phyloP scores from a whole-genome alignment of 2,113 vertebrate species.

The Struthidea cinerea region DNA sequence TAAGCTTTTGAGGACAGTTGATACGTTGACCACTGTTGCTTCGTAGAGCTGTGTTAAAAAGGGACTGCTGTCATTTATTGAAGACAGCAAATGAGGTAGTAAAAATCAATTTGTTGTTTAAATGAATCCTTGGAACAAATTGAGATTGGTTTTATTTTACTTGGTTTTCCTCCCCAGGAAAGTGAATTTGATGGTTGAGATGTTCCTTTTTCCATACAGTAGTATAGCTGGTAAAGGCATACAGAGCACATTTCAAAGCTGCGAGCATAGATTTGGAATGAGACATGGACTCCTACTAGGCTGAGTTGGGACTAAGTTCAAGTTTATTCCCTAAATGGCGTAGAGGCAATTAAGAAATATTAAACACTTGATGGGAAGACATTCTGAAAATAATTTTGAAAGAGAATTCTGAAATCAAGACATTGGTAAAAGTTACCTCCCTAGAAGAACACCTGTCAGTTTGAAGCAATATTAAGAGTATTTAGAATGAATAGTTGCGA shows the following conservation, averaged over 20 bases:
- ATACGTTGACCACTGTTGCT: slow-evolving; percentile 44
- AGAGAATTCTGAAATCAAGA: not conserved
- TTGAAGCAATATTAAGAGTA: not conserved
- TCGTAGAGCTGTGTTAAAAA: slow-evolving; percentile 46
- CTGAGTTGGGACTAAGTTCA: not conserved
- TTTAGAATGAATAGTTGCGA: not conserved
- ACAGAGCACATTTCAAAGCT: not conserved
- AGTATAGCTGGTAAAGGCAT: not conserved
- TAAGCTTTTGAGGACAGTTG: slow-evolving; percentile 55
- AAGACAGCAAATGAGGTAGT: slow-evolving; percentile 58
- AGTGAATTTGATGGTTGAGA: not conserved
- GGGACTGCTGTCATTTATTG: slow-evolving; percentile 53
- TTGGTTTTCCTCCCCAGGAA: not conserved
- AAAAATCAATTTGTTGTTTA: slow-evolving; percentile 38
- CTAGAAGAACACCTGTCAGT: not conserved
- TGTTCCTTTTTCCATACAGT: not conserved
- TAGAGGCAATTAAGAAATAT: not conserved
- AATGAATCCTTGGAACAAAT: slow-evolving; percentile 11
- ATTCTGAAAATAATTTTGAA: not conserved
- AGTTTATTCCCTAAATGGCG: not conserved
- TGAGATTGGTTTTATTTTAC: not conserved
- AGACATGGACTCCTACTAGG: not conserved
- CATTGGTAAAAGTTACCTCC: not conserved
- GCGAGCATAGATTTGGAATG: not conserved
- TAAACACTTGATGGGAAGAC: not conserved